phyloP scores from a whole-genome alignment of 2,113 vertebrate genomes.

The Mungos mungo region DNA sequence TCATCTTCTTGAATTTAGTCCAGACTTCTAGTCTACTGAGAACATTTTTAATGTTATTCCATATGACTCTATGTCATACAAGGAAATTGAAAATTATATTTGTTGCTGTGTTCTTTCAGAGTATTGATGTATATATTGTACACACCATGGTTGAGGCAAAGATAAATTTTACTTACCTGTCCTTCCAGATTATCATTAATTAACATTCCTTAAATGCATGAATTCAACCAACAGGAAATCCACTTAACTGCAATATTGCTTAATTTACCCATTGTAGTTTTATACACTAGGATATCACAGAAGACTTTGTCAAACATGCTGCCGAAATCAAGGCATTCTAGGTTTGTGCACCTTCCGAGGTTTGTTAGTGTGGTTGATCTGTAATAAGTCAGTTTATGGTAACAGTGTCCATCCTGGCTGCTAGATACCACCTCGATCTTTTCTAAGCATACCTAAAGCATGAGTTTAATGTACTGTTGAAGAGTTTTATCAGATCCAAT shows the following conservation, averaged over 20 bases:
- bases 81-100: conserved; percentile 36
- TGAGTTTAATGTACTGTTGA: not conserved
- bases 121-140: not conserved
- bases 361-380: not conserved
- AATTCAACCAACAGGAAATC: conserved; percentile 9
- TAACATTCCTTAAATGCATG: conserved; percentile 5
- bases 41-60: not conserved
- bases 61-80: not conserved
- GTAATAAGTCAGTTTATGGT: not conserved
- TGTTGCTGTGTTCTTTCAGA: conserved; percentile 5
- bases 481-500: not conserved
- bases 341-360: not conserved
- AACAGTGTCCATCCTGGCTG: not conserved
- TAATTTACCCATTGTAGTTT: not conserved
- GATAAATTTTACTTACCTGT: not conserved
- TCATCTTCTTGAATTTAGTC: conserved; percentile 28
- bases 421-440: not conserved
- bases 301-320: not conserved
- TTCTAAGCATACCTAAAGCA: not conserved
- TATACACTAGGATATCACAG: not conserved
- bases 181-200: conserved; percentile 25
- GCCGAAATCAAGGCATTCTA: not conserved
- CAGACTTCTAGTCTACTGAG: not conserved
- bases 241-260: not conserved
- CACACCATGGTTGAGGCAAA: not conserved